Conservation (phyloP, 2,113 vertebrate species). For the Caracal caracal region DNA sequence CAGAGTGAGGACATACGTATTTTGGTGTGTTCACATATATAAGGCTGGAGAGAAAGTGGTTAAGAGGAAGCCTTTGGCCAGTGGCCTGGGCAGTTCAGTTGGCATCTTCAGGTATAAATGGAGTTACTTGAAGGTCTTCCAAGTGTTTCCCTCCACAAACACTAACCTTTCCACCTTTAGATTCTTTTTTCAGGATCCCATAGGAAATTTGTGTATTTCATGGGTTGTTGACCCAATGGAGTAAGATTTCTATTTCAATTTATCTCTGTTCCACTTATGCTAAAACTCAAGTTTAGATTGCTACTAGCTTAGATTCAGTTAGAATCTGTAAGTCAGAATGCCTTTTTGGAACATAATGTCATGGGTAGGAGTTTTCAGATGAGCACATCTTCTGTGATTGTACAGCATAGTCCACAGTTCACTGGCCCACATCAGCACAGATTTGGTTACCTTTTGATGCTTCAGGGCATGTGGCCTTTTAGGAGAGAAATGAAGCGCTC, state of each 20-base stretch:
- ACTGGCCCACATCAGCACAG: background rate
- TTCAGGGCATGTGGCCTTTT: background rate
- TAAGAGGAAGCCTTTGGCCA: background rate
- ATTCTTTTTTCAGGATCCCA: background rate
- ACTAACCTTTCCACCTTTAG: background rate
- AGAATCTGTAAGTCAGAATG: background rate
- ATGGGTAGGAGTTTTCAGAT: background rate
- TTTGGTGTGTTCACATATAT: background rate
- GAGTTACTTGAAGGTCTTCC: background rate
- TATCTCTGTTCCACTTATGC: background rate
- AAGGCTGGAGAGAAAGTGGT: background rate
- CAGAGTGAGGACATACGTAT: background rate
- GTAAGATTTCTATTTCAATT: background rate
- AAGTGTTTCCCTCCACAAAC: background rate
- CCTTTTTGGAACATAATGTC: background rate
- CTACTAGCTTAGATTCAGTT: background rate
- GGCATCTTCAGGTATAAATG: background rate
- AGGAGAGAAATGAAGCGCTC: background rate
- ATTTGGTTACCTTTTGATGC: background rate
- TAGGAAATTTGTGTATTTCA: background rate
- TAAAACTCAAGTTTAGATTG: background rate
- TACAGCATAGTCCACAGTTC: background rate
- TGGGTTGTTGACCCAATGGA: background rate
- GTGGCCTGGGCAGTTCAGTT: background rate
- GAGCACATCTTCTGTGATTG: background rate